Evolutionary conservation across 1,140 invertebrate genomes (phyloP), one percentile per base, ranked within the genome.

Genomic region (Thalassaphorura encarpata): DNA sequence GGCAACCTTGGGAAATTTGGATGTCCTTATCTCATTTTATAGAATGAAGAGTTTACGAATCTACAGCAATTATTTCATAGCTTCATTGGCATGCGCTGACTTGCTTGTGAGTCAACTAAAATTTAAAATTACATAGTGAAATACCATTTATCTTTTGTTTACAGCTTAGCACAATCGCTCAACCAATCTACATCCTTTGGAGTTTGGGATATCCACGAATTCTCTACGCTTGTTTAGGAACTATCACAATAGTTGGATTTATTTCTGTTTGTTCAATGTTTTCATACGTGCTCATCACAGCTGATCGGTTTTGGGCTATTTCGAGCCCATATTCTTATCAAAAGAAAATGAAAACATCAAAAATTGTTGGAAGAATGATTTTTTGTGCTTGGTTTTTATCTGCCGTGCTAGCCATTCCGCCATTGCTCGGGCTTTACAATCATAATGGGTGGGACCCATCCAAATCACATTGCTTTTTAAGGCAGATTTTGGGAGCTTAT

Each of bases 401-500:
- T 0, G 78, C 79, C 0, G 67, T 86, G 13, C 81, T 90, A 2
- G 87, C 87, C 0, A 82, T 90, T 57, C 71, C 91, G 39, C 89
- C 89, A 0, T 71, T 90, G 1, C 79, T 90, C 47, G 88, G 88
- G 18, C 91, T 87, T 87, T 82, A 89, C 67, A 66, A 66, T 19
- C 71, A 76, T 46, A 71, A 75, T 36, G 33, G 33, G n/a, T 36
- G 33, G 33, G 33, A 36, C 64, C 73, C 23, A 69, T 78, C 29
- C 68, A n/a, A n/a, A n/a, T 19, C 39, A 2, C 28, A 49, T 40
- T 92, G 89, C 68, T 80, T 83, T 65, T 91, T 92, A 71, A 82
- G 84, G 1, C 75, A 83, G 64, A 85, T 90, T 23, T 90, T 90
- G 85, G 83, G n/a, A n/a, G n/a, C n/a, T n/a, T n/a, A 87, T 69